Evolutionary conservation across 2,113 vertebrate species (phyloP).

Genomic region (Pterocles gutturalis): DNA sequence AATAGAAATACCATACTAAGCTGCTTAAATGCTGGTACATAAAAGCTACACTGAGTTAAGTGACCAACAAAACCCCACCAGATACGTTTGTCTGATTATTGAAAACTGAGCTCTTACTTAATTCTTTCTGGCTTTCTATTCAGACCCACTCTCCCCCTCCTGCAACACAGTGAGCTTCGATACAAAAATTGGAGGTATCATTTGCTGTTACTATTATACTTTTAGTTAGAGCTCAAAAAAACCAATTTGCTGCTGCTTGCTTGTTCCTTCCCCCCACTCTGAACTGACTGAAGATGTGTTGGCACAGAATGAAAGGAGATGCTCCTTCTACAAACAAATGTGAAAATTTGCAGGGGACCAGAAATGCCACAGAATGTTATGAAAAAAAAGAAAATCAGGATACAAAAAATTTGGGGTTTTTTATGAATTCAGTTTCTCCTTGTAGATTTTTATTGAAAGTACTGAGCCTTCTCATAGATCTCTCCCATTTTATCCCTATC

Average conservation of each 20-base stretch:
- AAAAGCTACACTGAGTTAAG: not conserved
- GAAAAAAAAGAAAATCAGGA: not conserved
- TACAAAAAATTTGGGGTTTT: not conserved
- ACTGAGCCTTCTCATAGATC: not conserved
- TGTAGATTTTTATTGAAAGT: not conserved
- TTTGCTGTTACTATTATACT: not conserved
- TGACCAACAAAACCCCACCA: not conserved
- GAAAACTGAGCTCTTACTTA: not conserved
- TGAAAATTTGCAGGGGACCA: not conserved
- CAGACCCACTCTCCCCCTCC: not conserved
- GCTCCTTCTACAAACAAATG: not conserved
- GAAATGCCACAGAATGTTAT: not conserved
- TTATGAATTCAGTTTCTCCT: not conserved
- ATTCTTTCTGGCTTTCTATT: not conserved
- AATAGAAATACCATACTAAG: constrained; percentile 8
- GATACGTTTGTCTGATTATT: not conserved
- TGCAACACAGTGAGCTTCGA: not conserved
- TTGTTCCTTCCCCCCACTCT: not conserved
- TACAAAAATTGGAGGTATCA: not conserved
- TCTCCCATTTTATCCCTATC: not conserved
- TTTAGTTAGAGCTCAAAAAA: not conserved
- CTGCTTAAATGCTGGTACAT: not conserved
- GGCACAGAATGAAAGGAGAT: not conserved
- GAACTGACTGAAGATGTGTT: not conserved
- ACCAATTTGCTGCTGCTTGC: not conserved